Base-by-base conservation (phyloP, 2,797 vertebrate species). In the Pelobates cultripes region DNA sequence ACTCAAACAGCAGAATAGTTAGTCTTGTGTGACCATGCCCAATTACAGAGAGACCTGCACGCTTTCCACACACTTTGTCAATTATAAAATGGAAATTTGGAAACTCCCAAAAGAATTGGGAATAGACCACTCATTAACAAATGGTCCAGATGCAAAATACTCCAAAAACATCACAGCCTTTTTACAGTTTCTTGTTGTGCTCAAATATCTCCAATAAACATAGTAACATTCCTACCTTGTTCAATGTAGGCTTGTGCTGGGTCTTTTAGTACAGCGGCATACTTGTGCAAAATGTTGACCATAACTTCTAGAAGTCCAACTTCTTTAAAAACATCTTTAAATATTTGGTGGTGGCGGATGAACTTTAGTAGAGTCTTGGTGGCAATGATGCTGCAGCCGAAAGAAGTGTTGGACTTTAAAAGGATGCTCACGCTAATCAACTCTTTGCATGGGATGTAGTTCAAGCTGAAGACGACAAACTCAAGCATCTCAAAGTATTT, bases 381-480 rank as follows among this genome's bases (percentile, higher is more conserved):
- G n/a, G 97, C 96, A 43, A 93, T 93, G 90, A 97, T 95, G 92
- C 96, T 97, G 94, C 97, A 99, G 79, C 94, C 92, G 69, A 96
- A 96, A 15, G 97, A 98, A 60, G 94, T 88, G 91, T 96, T 97
- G 7, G 97, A 95, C 86, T 99, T 99, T 77, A 99, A 94, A 85
- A 99, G 93, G 86, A 99, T 96, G 88, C 98, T 98, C 82, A 99
- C 96, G 13, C 97, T 97, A 90, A 99, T 99, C 78, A 99, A 95
- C 89, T 99, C 98, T 90, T 99, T 99, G 90, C 98, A 99, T 7
- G 98, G 98, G 42, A 99, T 96, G 83, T 99, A 99, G 93, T 99
- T 99, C 78, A 99, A 95, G 85, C 94, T 96, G 90, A 99, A 99
- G 80, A 99, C 96, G 0, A 99, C 96, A 43, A 99, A 97, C 88